Evolutionary conservation across 2,113 vertebrate genomes (phyloP).

Genomic region (Tachuris rubrigastra): DNA sequence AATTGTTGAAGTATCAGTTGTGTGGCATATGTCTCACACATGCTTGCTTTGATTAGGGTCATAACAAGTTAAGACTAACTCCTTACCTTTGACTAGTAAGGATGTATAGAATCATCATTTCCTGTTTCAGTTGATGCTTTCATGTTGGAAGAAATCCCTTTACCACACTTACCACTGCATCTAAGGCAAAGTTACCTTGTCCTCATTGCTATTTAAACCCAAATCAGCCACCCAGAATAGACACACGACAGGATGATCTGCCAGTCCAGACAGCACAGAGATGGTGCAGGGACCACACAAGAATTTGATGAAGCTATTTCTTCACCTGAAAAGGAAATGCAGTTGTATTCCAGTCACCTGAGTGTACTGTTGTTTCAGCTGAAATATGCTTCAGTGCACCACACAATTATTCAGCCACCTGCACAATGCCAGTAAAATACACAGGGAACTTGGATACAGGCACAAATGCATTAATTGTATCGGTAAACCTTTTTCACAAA

Average conservation of each 20-base stretch:
- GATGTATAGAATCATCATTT: neutral
- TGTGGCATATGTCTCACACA: neutral
- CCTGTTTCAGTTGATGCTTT: neutral
- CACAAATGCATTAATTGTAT: neutral
- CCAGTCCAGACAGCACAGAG: neutral
- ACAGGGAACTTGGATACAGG: neutral
- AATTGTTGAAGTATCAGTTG: neutral
- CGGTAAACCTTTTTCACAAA: neutral
- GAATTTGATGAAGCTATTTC: neutral
- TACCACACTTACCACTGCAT: neutral
- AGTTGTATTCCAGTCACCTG: neutral
- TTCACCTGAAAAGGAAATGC: neutral
- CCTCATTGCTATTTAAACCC: neutral
- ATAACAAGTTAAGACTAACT: neutral
- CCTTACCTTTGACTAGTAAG: neutral
- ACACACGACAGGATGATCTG: neutral
- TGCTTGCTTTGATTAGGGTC: neutral
- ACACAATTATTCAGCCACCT: neutral
- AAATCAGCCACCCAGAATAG: neutral
- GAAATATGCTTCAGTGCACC: neutral
- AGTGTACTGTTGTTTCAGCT: neutral
- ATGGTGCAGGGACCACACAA: neutral
- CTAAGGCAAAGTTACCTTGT: neutral
- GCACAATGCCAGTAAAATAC: neutral
- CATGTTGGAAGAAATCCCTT: neutral